These are phyloP conservation scores for Ctenodactylus gundi DNA, from an alignment of 2,113 vertebrate genomes.

Conservation along the genomic window DNA sequence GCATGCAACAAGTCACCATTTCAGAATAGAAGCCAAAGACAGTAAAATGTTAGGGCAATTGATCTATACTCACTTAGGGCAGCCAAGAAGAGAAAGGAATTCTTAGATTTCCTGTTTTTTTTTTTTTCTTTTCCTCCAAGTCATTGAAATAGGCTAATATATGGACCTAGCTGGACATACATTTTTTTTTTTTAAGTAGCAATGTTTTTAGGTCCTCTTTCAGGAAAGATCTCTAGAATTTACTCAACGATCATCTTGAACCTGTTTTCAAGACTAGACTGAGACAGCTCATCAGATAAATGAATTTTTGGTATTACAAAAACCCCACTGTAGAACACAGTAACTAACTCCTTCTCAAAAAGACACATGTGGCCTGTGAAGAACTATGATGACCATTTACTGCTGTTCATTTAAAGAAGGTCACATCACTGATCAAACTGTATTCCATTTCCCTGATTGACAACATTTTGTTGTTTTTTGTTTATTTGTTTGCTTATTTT, in stretches of 20 bases:
- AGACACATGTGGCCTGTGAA: not conserved
- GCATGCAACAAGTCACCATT: not conserved
- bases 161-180: accelerated
- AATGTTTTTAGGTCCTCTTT: not conserved
- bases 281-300: not conserved
- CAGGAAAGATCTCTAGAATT: not conserved
- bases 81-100: not conserved
- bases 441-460: not conserved
- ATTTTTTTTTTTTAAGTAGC: not conserved
- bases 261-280: not conserved
- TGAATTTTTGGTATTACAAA: not conserved
- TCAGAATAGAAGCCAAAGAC: not conserved
- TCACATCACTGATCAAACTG: not conserved
- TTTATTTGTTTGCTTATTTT: not conserved
- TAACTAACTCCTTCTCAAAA: not conserved
- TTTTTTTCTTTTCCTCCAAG: not conserved
- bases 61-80: not conserved
- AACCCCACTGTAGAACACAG: not conserved
- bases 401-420: not conserved
- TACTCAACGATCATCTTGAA: not conserved
- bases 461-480: too few relatives aligned
- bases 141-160: not conserved
- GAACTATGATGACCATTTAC: not conserved
- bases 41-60: not conserved
- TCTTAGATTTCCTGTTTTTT: not conserved